A percentile compares a stretch with the other conserved stretches of the same genome.
phyloP scores from a whole-genome alignment of 2,888 invertebrate genomes.

The Drosophila borborema region DNA sequence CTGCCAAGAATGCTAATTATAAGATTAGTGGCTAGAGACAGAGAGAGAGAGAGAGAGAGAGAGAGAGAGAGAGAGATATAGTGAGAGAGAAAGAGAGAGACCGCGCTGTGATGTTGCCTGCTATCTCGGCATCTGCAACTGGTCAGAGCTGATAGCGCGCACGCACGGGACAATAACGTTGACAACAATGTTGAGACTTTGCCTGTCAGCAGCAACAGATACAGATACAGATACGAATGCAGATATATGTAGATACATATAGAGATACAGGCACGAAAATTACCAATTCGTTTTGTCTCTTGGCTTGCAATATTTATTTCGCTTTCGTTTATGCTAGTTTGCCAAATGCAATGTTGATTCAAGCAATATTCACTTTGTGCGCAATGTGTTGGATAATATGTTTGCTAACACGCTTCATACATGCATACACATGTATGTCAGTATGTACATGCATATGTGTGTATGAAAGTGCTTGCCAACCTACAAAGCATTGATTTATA shows the following conservation, averaged over 20 bases:
- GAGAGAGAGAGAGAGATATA: conserved; percentile 28
- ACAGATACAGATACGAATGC: neutral
- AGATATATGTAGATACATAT: neutral
- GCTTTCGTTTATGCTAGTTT: conserved; percentile 30
- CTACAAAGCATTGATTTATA: conserved; percentile 39
- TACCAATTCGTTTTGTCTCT: conserved; percentile 8
- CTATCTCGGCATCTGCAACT: conserved; percentile 50
- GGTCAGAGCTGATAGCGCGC: conserved; percentile 56
- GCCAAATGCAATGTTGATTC: conserved; percentile 51
- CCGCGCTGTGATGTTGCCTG: conserved; percentile 21
- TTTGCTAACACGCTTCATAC: conserved; percentile 46
- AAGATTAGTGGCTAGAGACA: conserved; percentile 65
- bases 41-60: conserved; percentile 31
- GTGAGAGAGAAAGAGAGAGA: conserved; percentile 28
- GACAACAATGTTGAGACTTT: conserved; percentile 55
- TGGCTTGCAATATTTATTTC: conserved; percentile 38
- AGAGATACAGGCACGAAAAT: conserved; percentile 20
- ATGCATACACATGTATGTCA: neutral
- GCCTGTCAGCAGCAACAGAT: conserved; percentile 29
- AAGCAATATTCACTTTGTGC: conserved; percentile 27
- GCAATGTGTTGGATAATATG: conserved; percentile 53
- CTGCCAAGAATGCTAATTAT: conserved; percentile 82
- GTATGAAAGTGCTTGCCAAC: conserved; percentile 28
- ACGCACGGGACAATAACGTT: conserved; percentile 62
- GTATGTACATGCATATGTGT: conserved; percentile 2